phyloP scores from a whole-genome alignment of 2,797 vertebrate genomes.

The Valencia hispanica region DNA sequence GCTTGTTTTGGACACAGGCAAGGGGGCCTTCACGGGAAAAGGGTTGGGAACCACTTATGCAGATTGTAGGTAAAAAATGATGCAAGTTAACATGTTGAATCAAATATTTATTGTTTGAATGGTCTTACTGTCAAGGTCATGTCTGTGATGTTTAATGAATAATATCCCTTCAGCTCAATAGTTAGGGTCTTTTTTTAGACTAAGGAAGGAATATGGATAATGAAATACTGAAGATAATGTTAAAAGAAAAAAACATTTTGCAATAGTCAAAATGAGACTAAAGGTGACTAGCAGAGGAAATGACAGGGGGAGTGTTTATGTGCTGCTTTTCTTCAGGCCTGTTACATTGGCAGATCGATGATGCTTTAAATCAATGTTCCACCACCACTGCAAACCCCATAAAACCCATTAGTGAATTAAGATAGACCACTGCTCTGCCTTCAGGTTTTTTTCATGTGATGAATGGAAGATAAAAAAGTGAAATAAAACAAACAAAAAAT shows the following conservation, averaged over 20 bases:
- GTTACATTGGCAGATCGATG: slow-evolving; percentile 76
- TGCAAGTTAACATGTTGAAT: neutral
- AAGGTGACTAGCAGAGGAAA: slow-evolving; percentile 35
- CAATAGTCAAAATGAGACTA: slow-evolving; percentile 41
- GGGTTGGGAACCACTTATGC: no score
- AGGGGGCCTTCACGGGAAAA: no score
- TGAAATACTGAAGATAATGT: neutral
- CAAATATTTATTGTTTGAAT: neutral
- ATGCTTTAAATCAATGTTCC: slow-evolving; percentile 78
- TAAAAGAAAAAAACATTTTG: slow-evolving; percentile 18
- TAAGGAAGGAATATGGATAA: neutral
- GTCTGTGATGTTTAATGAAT: slow-evolving; percentile 3
- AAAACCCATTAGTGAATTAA: slow-evolving; percentile 79
- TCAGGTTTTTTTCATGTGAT: slow-evolving; percentile 60
- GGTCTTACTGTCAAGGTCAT: neutral
- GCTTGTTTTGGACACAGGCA: no score
- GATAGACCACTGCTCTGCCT: slow-evolving; percentile 65
- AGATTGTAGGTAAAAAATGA: neutral
- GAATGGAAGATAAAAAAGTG: slow-evolving; percentile 45
- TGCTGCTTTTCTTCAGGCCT: slow-evolving; percentile 53
- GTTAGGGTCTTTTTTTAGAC: neutral
- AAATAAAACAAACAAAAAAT: slow-evolving; percentile 61
- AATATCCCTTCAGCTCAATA: neutral
- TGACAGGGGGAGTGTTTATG: slow-evolving; percentile 50
- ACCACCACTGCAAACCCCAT: slow-evolving; percentile 67